These are phyloP conservation scores for Crocodylus rhombifer DNA, from an alignment of 2,797 vertebrate species.

Conservation along the genomic window DNA sequence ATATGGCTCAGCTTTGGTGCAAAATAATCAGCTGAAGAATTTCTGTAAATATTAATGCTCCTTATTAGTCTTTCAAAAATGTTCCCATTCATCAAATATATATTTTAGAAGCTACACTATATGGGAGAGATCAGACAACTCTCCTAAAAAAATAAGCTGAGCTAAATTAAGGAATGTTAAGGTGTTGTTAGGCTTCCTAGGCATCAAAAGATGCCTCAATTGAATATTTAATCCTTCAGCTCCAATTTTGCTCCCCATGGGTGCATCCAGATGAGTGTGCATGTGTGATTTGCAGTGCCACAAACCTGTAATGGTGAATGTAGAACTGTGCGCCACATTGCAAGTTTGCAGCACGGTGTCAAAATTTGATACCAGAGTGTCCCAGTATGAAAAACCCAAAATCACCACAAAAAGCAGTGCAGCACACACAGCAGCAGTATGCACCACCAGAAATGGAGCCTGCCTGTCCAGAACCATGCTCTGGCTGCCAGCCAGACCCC, in stretches of 20 bases:
- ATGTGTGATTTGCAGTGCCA: no score
- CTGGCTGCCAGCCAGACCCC: no score
- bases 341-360: no score
- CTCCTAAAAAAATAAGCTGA: slow-evolving; percentile 4
- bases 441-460: no score
- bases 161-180: slow-evolving; percentile 3
- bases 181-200: background rate
- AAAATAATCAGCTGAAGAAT: slow-evolving; percentile 10
- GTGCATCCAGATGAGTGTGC: no score
- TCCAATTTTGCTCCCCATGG: background rate
- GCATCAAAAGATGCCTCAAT: slow-evolving; percentile 22
- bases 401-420: no score
- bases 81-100: background rate
- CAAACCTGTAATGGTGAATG: no score
- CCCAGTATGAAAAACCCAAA: no score
- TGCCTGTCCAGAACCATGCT: no score
- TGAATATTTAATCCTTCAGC: slow-evolving; percentile 17
- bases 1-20: background rate
- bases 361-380: no score
- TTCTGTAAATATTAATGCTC: background rate
- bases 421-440: no score
- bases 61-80: slow-evolving; percentile 34
- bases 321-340: no score
- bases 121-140: background rate
- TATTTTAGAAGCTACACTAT: background rate